Base-by-base conservation (phyloP, 2,113 vertebrate genomes). In the cattle (Bos taurus) region DNA sequence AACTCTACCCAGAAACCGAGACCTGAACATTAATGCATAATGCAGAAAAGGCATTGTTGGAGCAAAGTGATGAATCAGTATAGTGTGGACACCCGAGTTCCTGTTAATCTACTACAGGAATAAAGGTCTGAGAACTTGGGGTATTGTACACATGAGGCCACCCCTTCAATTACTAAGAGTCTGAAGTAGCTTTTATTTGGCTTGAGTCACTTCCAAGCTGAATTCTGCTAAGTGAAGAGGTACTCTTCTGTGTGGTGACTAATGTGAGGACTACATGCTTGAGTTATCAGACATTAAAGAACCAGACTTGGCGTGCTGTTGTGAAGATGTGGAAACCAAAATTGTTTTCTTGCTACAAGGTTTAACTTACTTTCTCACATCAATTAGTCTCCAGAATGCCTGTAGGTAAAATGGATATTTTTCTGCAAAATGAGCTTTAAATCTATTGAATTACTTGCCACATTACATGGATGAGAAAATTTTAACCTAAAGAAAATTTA, bases 401-500 rank as follows among this genome's bases (percentile, higher is more conserved):
- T 78, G 0, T 93, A 56, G 7, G 13, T 43, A 64, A n/a, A 88
- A 33, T 15, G 7, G 2, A 54, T 43, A 64, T 84, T 91, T 95
- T 57, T 46, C 26, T 74, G 33, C 14, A 91, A 95, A 97, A 91
- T 50, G 16, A 93, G 46, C 7, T 74, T 92, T 83, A 88, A 90
- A 83, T 94, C 14, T 80, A 23, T 56, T 80, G 87, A 89, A 87
- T 95, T 90, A 88, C 54, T 96, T 95, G 26, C 17, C 26, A 57
- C 5, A 48, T 87, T 92, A 87, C 14, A 83, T 82, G 52, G 36
- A 88, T 86, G 48, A 97, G 67, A 77, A 78, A 19, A 90, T 62
- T 84, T 92, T 80, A 96, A 95, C 50, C 56, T 94, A 62, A 96
- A 80, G 43, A 91, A 88, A 78, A 94, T 54, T 54, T 43, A 80